These are phyloP conservation scores for Drosophila anomalata DNA, from an alignment of 2,888 invertebrate species.

Conservation along the genomic window DNA sequence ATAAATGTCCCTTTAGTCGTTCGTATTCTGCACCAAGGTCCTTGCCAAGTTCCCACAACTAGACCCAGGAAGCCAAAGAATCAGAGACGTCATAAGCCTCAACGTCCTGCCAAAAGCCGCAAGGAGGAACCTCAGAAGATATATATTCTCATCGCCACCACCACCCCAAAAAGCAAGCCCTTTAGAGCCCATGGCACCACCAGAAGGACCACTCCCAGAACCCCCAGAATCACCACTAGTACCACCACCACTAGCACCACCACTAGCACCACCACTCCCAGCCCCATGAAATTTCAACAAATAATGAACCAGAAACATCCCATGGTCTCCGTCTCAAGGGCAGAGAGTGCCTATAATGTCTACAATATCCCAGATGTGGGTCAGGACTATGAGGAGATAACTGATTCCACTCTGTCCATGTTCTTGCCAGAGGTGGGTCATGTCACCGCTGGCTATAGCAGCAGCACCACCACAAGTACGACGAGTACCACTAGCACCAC, in stretches of 20 bases:
- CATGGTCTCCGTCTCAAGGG: constrained; percentile 51
- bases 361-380: constrained; percentile 64
- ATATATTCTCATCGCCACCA: background rate
- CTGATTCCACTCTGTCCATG: constrained; percentile 52
- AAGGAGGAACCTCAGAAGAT: background rate
- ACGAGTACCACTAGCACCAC: background rate
- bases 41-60: background rate
- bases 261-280: constrained; percentile 12
- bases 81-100: background rate
- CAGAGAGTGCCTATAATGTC: constrained; percentile 54
- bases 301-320: constrained; percentile 17
- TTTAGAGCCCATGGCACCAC: too few relatives aligned
- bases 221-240: constrained; percentile 13
- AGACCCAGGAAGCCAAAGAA: background rate
- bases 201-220: background rate
- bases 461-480: constrained; percentile 24
- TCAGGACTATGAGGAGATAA: constrained; percentile 48
- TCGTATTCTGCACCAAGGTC: background rate
- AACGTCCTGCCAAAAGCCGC: background rate
- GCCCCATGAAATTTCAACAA: constrained; percentile 46
- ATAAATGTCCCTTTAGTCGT: background rate
- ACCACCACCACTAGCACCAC: constrained; percentile 10
- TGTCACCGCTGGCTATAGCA: constrained; percentile 50
- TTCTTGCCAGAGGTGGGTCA: constrained; percentile 59
- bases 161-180: background rate